These are phyloP conservation scores for Lasioglossum villosulum DNA, from an alignment of 2,888 invertebrate species.

Conservation along the genomic window DNA sequence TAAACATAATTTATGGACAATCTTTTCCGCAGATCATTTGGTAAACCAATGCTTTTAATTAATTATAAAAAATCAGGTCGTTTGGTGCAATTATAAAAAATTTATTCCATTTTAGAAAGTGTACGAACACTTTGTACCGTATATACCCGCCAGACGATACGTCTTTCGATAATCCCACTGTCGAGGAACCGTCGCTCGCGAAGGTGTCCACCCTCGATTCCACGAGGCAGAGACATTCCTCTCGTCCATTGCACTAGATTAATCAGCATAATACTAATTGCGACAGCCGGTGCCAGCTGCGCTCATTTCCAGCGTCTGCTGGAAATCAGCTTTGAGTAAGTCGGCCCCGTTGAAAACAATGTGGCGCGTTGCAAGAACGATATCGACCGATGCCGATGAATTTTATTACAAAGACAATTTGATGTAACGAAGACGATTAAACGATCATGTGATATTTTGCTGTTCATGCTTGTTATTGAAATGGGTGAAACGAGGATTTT, in stretches of 20 bases:
- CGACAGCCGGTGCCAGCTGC: conserved; percentile 57
- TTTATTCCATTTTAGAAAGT: too few species aligned
- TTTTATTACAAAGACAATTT: too few species aligned
- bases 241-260: conserved; percentile 46
- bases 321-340: conserved; percentile 54
- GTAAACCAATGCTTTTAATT: too few species aligned
- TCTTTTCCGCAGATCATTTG: too few species aligned
- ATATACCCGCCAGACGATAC: neutral
- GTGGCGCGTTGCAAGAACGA: neutral
- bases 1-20: too few species aligned
- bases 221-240: conserved; percentile 35
- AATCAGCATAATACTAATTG: conserved; percentile 66
- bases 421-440: too few species aligned
- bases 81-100: too few species aligned
- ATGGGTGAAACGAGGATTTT: too few species aligned
- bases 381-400: too few species aligned
- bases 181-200: conserved; percentile 3
- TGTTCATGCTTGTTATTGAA: neutral
- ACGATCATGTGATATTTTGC: neutral
- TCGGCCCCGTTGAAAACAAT: conserved; percentile 41
- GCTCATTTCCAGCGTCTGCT: conserved; percentile 42
- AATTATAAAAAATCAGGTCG: too few species aligned
- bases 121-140: too few species aligned
- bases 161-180: conserved; percentile 27
- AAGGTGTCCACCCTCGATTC: conserved; percentile 26